These are phyloP conservation scores for Brachionus rotundiformis DNA, from an alignment of 1,140 invertebrate genomes.

Conservation along the genomic window DNA sequence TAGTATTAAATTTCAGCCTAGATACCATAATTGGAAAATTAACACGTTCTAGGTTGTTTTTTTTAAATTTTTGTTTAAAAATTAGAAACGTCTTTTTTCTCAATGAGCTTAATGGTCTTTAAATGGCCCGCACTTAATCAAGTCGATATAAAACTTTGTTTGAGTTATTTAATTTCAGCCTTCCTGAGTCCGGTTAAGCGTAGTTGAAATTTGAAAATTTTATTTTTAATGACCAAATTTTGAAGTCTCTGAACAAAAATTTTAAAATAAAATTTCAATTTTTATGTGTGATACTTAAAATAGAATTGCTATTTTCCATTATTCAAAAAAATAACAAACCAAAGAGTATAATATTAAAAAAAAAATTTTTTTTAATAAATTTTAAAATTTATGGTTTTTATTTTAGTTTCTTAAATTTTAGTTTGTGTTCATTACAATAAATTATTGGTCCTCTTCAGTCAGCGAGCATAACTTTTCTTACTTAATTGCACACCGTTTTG, in stretches of 20 bases:
- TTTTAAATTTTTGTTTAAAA: neutral
- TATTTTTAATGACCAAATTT: neutral
- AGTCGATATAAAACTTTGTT: neutral
- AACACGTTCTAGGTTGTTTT: neutral
- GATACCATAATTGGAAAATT: neutral
- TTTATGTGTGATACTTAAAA: constrained; percentile 39
- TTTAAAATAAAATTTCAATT: neutral
- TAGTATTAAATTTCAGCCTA: constrained; percentile 17
- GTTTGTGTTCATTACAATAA: neutral
- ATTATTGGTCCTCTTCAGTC: neutral
- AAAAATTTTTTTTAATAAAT: neutral
- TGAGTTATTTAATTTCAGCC: neutral
- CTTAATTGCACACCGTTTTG: neutral
- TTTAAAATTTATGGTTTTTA: neutral
- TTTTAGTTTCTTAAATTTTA: neutral
- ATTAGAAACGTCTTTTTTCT: neutral
- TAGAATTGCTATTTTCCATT: constrained; percentile 37
- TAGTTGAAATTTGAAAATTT: neutral
- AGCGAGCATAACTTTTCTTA: neutral
- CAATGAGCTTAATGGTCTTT: neutral
- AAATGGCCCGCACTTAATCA: neutral
- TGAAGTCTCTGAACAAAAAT: neutral
- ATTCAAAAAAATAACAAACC: constrained; percentile 23
- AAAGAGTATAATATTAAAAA: constrained; percentile 12
- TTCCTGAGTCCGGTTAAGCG: neutral